Evolutionary conservation across 2,113 vertebrate genomes (phyloP).

Genomic region (Zapus hudsonius): DNA sequence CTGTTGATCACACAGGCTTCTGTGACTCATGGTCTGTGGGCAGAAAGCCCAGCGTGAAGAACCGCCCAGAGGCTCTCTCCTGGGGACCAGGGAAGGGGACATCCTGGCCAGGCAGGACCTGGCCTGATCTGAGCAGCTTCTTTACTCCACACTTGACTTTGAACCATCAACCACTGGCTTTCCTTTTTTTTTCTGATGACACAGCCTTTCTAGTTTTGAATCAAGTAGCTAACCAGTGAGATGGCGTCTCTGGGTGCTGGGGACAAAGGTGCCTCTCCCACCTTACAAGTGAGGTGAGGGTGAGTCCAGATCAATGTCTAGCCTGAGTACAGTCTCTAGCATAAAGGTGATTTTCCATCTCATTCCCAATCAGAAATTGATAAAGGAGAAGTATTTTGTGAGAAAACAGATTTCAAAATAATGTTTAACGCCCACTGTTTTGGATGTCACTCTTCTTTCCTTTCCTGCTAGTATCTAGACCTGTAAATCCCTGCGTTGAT

Average conservation of each 20-base stretch:
- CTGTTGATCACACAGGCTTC: too few relatives aligned
- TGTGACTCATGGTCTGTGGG: too few relatives aligned
- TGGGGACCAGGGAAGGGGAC: background rate
- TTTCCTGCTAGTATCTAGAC: background rate
- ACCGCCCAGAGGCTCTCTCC: too few relatives aligned
- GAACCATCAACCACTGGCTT: background rate
- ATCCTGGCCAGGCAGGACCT: background rate
- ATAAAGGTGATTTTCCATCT: background rate
- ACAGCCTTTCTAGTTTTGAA: background rate
- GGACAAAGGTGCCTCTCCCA: background rate
- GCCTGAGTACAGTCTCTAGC: background rate
- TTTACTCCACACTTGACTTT: background rate
- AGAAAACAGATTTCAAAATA: background rate
- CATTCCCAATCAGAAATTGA: background rate
- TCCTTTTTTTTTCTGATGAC: background rate
- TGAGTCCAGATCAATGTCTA: background rate
- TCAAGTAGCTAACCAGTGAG: background rate
- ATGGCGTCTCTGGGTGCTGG: too few relatives aligned
- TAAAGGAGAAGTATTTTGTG: background rate
- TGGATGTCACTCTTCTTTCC: background rate
- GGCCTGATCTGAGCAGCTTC: background rate
- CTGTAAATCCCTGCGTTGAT: background rate
- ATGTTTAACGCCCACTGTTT: background rate
- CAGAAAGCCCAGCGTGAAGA: too few relatives aligned
- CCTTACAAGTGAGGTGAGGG: fast-evolving